Conservation (phyloP, 2,797 vertebrate genomes). For the Sphenopsis melanotis region DNA sequence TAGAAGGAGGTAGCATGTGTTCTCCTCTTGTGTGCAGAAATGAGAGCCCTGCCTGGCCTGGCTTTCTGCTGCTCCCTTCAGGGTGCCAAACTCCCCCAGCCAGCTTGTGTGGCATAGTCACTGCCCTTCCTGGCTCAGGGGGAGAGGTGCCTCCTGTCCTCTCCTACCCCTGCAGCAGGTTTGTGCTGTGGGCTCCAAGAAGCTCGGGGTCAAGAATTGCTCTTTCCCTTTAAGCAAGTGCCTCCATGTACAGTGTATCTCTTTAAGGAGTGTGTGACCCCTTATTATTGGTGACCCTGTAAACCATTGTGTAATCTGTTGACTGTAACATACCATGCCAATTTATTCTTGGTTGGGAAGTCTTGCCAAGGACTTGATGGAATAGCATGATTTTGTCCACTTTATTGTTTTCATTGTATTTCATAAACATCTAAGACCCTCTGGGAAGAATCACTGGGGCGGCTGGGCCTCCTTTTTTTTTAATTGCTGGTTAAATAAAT, state of each 20-base stretch:
- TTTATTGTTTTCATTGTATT: slow-evolving; percentile 67
- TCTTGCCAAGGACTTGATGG: slow-evolving; percentile 59
- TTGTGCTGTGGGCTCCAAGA: background rate
- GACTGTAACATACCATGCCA: slow-evolving; percentile 45
- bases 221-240: background rate
- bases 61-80: background rate
- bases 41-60: background rate
- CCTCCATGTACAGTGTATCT: background rate
- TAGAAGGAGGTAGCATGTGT: background rate
- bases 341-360: slow-evolving; percentile 45
- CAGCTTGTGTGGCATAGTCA: background rate
- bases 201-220: background rate
- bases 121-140: background rate
- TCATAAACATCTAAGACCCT: slow-evolving; percentile 64
- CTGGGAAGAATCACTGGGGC: slow-evolving; percentile 62
- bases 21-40: background rate
- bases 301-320: slow-evolving; percentile 63
- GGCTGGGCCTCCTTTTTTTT: slow-evolving; percentile 34
- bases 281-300: slow-evolving; percentile 40
- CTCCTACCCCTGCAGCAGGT: background rate
- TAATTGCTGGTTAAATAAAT: slow-evolving; percentile 63
- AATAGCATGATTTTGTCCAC: slow-evolving; percentile 59
- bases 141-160: background rate
- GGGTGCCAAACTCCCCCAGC: background rate
- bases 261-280: slow-evolving; percentile 14